These are phyloP conservation scores for Fringilla coelebs DNA, from an alignment of 2,797 vertebrate species.

Conservation along the genomic window DNA sequence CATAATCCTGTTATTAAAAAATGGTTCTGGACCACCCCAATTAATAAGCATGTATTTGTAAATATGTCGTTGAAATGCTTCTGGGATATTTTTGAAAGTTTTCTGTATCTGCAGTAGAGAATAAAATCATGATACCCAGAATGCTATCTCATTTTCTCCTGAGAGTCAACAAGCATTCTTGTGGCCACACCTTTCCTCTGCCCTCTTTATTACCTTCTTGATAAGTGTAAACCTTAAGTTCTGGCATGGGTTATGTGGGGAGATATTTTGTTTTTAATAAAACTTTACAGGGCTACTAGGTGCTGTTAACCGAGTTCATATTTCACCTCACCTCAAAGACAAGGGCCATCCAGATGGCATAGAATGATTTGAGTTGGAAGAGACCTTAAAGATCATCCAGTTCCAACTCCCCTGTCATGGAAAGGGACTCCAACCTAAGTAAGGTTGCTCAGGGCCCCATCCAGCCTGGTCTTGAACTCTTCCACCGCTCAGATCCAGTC, in stretches of 20 bases:
- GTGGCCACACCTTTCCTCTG: background rate
- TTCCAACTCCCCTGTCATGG: background rate
- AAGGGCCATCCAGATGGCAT: background rate
- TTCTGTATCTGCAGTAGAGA: background rate
- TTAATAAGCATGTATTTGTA: background rate
- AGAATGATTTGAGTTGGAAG: background rate
- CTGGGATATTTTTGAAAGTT: background rate
- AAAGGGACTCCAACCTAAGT: background rate
- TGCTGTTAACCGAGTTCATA: background rate
- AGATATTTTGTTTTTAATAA: background rate
- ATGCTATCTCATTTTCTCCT: background rate
- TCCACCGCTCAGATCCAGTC: rapidly evolving
- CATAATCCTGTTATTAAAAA: background rate
- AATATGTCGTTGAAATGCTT: background rate
- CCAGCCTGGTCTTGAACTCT: background rate
- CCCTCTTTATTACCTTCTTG: background rate
- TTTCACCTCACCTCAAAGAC: background rate
- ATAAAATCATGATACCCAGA: background rate
- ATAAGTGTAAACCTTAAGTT: background rate
- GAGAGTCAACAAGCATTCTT: background rate
- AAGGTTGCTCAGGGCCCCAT: background rate
- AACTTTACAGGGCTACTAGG: background rate
- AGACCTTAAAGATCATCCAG: background rate
- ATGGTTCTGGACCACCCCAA: background rate
- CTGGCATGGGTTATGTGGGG: background rate